A percentile compares a stretch with the other conserved stretches of the same genome.
Conservation (phyloP, 2,113 vertebrate species). For the Arizona elegans region DNA sequence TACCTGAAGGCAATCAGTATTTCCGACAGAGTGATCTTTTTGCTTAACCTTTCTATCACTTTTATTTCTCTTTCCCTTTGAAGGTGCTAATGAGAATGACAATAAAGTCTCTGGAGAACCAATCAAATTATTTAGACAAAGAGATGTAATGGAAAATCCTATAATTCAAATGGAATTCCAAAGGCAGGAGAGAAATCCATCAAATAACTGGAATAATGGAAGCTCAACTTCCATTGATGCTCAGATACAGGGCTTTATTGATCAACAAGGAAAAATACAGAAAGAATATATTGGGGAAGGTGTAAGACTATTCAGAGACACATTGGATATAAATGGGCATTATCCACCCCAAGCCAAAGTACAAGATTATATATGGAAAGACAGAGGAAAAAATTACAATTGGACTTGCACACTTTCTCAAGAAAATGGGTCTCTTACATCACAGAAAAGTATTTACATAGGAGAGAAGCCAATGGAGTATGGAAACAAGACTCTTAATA, state of each 20-base stretch:
- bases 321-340: neutral
- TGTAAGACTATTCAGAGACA: neutral
- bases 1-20: too few species aligned
- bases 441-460: too few species aligned
- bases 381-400: neutral
- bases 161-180: neutral
- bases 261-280: neutral
- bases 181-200: neutral
- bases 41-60: neutral
- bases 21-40: neutral
- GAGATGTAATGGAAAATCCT: neutral
- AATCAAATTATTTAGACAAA: neutral
- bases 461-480: too few species aligned
- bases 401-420: neutral
- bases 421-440: too few species aligned
- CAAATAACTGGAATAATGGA: neutral
- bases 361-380: neutral
- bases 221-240: neutral
- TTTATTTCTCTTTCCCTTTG: neutral
- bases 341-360: neutral
- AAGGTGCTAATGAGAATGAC: neutral
- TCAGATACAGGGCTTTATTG: neutral
- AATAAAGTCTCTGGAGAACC: neutral
- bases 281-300: neutral
- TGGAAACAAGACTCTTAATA: too few species aligned